phyloP scores from a whole-genome alignment of 1,140 invertebrate genomes.

The Saccostrea cuccullata region DNA sequence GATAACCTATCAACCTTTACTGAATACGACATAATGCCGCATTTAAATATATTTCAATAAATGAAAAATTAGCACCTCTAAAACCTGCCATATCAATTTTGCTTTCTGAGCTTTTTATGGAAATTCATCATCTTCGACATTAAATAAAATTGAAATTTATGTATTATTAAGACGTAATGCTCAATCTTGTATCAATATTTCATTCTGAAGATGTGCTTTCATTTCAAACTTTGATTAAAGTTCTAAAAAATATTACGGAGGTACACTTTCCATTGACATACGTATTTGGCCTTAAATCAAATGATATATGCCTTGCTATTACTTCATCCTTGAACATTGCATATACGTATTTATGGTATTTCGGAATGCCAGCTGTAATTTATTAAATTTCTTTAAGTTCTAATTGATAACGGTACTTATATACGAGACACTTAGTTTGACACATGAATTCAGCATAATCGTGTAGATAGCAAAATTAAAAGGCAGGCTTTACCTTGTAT shows the following conservation, averaged over 20 bases:
- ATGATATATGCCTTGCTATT: not conserved
- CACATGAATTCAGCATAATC: conserved; percentile 24
- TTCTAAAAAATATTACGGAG: not conserved
- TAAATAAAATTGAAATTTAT: not conserved
- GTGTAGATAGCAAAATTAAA: conserved; percentile 32
- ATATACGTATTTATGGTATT: not conserved
- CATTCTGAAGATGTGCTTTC: not conserved
- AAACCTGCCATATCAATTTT: conserved; percentile 28
- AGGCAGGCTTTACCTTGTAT: conserved; percentile 16
- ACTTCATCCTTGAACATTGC: not conserved
- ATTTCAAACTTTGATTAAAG: not conserved
- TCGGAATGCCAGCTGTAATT: not conserved
- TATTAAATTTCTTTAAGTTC: not conserved
- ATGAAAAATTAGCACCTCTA: conserved; percentile 28
- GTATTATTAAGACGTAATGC: not conserved
- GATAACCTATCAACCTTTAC: conserved; percentile 20
- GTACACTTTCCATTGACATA: not conserved
- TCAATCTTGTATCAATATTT: conserved; percentile 20
- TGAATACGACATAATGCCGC: conserved; percentile 22
- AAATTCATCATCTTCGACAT: conserved; percentile 25
- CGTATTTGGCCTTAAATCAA: not conserved
- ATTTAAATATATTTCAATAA: conserved; percentile 28
- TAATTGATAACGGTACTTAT: not conserved
- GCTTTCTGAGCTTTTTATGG: conserved; percentile 4
- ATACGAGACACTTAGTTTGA: not conserved